Percentiles rank a stretch among this genome's conserved stretches.
Evolutionary conservation across 2,888 invertebrate species (phyloP).

Genomic region (Amphimallon solstitiale): DNA sequence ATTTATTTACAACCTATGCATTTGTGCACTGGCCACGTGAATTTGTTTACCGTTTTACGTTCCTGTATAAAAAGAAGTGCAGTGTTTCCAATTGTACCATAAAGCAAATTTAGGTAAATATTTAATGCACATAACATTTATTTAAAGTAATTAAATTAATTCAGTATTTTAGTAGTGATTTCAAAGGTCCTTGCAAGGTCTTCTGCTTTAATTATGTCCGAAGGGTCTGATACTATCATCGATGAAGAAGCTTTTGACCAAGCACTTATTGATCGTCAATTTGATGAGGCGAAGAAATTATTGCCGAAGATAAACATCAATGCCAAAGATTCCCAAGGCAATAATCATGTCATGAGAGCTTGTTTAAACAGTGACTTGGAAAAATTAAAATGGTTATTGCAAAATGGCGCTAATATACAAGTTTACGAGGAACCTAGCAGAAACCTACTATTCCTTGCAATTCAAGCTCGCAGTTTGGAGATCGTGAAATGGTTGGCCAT

Average conservation of each 20-base stretch:
- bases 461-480: neutral
- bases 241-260: constrained; percentile 21
- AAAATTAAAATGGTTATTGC: constrained; percentile 1
- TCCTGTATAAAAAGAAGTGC: too few species aligned
- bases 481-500: constrained; percentile 2
- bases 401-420: constrained; percentile 1
- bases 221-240: neutral
- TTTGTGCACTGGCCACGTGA: too few species aligned
- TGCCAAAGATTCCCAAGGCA: neutral
- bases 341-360: constrained; percentile 2
- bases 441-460: constrained; percentile 14
- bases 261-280: constrained; percentile 3
- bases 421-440: neutral
- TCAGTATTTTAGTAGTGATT: too few species aligned
- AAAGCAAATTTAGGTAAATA: too few species aligned
- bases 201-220: neutral
- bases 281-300: neutral
- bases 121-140: too few species aligned
- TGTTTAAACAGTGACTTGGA: neutral
- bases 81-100: too few species aligned
- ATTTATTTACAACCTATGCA: too few species aligned
- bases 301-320: constrained; percentile 7
- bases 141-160: too few species aligned
- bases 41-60: too few species aligned
- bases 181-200: too few species aligned